Evolutionary conservation across 2,797 vertebrate species (phyloP).

Genomic region (Saxicola maurus): DNA sequence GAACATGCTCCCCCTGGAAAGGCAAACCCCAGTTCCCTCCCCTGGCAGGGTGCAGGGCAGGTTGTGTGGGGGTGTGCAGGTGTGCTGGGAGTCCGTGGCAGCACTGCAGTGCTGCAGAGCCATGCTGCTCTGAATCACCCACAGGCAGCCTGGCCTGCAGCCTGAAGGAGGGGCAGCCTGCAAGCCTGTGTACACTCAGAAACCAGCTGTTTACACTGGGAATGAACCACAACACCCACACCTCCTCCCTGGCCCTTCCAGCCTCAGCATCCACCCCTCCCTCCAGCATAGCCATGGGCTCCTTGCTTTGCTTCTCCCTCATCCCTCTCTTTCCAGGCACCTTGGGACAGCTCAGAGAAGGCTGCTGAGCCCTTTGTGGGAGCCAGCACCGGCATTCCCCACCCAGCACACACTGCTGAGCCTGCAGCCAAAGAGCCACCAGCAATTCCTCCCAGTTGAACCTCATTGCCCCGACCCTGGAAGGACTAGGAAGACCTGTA

Average conservation of each 20-base stretch:
- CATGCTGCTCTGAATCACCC: neutral
- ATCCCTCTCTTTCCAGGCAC: neutral
- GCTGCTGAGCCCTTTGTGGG: accelerated
- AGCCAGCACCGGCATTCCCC: accelerated
- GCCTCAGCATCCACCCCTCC: neutral
- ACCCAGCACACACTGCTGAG: neutral
- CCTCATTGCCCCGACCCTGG: neutral
- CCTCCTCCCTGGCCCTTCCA: neutral
- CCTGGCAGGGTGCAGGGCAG: neutral
- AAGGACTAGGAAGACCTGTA: neutral
- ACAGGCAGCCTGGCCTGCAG: neutral
- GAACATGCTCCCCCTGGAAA: accelerated
- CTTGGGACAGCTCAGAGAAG: neutral
- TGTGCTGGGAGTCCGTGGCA: neutral
- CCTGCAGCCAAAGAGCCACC: neutral
- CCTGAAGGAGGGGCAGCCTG: slow-evolving; percentile 6
- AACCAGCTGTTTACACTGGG: neutral
- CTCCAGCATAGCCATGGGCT: neutral
- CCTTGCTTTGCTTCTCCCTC: neutral
- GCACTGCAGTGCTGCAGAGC: neutral
- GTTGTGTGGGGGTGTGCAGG: accelerated
- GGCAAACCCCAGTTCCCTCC: neutral
- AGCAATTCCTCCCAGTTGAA: neutral
- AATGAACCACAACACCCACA: accelerated
- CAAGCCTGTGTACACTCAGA: neutral